These are phyloP conservation scores for Hyperopisus bebe DNA, from an alignment of 2,113 vertebrate genomes.

Conservation along the genomic window DNA sequence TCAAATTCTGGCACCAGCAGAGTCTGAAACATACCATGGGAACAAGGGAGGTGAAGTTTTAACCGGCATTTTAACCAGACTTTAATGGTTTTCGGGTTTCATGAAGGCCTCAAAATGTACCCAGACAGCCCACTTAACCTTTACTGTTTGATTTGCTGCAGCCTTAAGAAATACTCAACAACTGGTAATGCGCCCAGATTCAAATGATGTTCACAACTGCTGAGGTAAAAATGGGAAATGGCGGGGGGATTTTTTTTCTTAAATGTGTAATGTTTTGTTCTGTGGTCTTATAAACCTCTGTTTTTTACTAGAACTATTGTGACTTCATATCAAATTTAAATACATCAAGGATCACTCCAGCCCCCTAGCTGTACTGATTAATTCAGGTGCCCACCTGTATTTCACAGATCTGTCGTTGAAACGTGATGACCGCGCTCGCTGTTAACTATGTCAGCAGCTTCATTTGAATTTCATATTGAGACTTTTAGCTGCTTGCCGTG, in stretches of 20 bases:
- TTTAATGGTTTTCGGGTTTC: not conserved
- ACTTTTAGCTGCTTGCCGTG: not conserved
- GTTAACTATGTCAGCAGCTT: not conserved
- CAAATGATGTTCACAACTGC: not conserved
- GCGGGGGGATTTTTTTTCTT: not conserved
- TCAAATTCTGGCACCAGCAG: not conserved
- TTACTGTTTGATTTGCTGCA: not conserved
- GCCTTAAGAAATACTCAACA: not conserved
- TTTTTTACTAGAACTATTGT: not conserved
- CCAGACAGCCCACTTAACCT: not conserved
- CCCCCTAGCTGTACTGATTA: not conserved
- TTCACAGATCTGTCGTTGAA: not conserved
- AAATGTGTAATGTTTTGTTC: not conserved
- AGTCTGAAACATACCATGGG: not conserved
- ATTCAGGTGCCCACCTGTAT: not conserved
- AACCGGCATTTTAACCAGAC: not conserved
- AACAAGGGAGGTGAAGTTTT: not conserved
- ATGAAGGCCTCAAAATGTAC: not conserved
- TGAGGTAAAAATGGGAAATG: not conserved
- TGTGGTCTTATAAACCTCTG: not conserved
- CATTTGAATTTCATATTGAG: constrained; percentile 6
- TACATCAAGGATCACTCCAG: not conserved
- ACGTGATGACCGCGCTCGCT: not conserved
- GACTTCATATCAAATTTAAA: not conserved
- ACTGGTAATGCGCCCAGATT: not conserved